Conservation (phyloP, 2,113 vertebrate genomes). For the Mirounga angustirostris region DNA sequence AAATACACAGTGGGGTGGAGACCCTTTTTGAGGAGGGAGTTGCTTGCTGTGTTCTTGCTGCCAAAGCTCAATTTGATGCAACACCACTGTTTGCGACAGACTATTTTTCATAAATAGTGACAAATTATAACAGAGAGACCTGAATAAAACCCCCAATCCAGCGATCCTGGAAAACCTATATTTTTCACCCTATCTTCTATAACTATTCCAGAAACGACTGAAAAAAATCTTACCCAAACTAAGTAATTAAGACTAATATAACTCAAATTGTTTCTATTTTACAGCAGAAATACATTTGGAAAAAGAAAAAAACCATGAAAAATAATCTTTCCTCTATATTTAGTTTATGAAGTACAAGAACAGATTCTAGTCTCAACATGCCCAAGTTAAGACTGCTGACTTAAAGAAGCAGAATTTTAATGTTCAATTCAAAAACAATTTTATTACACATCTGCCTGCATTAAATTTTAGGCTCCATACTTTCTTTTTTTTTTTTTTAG, state of each 20-base stretch:
- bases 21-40: conserved; percentile 27
- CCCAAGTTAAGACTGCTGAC: conserved; percentile 13
- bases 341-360: conserved; percentile 56
- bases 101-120: not conserved
- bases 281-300: conserved; percentile 46
- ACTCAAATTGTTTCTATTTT: conserved; percentile 40
- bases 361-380: not conserved
- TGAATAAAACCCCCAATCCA: not conserved
- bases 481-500: not conserved
- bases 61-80: not conserved
- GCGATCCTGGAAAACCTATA: not conserved
- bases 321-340: conserved; percentile 49
- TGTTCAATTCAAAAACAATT: conserved; percentile 56
- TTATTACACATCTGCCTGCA: conserved; percentile 33
- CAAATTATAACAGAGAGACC: not conserved
- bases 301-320: conserved; percentile 27
- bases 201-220: not conserved
- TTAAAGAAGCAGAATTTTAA: conserved; percentile 60
- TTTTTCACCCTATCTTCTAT: not conserved
- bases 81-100: not conserved
- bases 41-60: not conserved
- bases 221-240: not conserved
- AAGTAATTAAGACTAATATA: not conserved
- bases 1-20: not conserved
- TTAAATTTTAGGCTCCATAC: not conserved